A percentile compares a stretch with the other conserved stretches of the same genome.
These are phyloP conservation scores for Axis porcinus DNA, from an alignment of 2,113 vertebrate genomes.

Conservation along the genomic window DNA sequence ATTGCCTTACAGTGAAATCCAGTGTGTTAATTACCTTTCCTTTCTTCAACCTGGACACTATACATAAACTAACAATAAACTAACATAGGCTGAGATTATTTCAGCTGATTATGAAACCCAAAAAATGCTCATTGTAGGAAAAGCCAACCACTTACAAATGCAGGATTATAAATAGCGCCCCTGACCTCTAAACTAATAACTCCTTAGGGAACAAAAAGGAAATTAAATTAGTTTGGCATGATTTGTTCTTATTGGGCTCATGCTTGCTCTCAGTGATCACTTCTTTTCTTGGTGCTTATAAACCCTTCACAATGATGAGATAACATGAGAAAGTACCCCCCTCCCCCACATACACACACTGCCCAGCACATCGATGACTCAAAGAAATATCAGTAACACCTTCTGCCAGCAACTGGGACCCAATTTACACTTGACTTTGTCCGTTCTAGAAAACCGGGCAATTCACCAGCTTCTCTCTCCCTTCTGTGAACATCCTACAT, in stretches of 20 bases:
- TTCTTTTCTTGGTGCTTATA: neutral
- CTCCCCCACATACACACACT: neutral
- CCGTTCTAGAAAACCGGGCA: neutral
- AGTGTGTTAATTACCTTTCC: neutral
- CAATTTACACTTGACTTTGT: neutral
- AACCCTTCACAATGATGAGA: neutral
- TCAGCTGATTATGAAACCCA: slow-evolving; percentile 8
- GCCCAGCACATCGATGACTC: neutral
- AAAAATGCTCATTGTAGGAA: neutral
- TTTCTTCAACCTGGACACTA: neutral
- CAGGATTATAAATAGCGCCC: neutral
- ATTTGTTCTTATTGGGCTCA: slow-evolving; percentile 52
- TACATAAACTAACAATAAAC: neutral
- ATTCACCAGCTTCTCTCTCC: neutral
- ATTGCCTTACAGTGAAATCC: neutral
- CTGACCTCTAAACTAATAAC: slow-evolving; percentile 49
- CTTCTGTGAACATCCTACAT: neutral
- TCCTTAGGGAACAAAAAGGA: slow-evolving; percentile 47
- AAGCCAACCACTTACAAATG: slow-evolving; percentile 18
- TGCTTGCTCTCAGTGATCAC: neutral
- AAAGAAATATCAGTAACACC: neutral
- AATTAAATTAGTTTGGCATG: slow-evolving; percentile 57
- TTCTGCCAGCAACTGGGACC: neutral
- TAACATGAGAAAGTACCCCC: neutral
- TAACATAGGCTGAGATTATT: neutral